A percentile compares a stretch with the other conserved stretches of the same genome.
phyloP scores from a whole-genome alignment of 1,140 invertebrate species.

The Halesus radiatus region DNA sequence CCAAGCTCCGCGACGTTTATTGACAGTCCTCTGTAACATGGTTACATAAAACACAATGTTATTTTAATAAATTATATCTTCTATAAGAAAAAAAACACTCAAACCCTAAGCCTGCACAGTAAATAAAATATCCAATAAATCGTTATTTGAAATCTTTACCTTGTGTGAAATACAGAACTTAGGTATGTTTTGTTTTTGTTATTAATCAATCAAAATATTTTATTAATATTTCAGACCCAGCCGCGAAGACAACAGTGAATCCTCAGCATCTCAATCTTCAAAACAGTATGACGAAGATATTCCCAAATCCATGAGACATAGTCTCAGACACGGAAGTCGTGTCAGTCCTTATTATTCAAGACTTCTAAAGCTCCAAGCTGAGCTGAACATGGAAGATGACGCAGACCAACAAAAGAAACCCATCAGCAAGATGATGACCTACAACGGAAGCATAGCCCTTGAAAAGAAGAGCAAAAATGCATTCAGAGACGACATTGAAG shows the following conservation, averaged over 20 bases:
- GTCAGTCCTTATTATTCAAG: constrained; percentile 53
- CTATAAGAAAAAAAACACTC: too few species aligned
- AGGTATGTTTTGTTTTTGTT: too few species aligned
- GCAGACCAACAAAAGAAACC: constrained; percentile 36
- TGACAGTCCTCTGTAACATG: too few species aligned
- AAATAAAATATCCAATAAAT: too few species aligned
- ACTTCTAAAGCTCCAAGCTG: constrained; percentile 50
- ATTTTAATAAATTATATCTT: too few species aligned
- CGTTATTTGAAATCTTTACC: too few species aligned
- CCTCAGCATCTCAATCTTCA: not conserved
- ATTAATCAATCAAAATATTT: too few species aligned
- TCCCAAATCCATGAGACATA: constrained; percentile 34
- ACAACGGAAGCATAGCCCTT: constrained; percentile 48
- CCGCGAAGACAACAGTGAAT: not conserved
- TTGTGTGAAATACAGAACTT: too few species aligned
- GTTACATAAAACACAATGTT: too few species aligned
- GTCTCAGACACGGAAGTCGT: constrained; percentile 46
- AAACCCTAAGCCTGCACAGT: too few species aligned
- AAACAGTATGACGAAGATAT: not conserved
- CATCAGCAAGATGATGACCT: constrained; percentile 43
- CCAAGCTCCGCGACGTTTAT: too few species aligned
- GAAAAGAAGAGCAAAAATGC: constrained; percentile 53
- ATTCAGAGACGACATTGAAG: constrained; percentile 51
- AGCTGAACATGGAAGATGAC: constrained; percentile 49
- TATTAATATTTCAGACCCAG: not conserved